Percentiles rank a stretch among this genome's conserved stretches.
Evolutionary conservation across 2,888 invertebrate species (phyloP).

Genomic region (Morpho deidamia): DNA sequence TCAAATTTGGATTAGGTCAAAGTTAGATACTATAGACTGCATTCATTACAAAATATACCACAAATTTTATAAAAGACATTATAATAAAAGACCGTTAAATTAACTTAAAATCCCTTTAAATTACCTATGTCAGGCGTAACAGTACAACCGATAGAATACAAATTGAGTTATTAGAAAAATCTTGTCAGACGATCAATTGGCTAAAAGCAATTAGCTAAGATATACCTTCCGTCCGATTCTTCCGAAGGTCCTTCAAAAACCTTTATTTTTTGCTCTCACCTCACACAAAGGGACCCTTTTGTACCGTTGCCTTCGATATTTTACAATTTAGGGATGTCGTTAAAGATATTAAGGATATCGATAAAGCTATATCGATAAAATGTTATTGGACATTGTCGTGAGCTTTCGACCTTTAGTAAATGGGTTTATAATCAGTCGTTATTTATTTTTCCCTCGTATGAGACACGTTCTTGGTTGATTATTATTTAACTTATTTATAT

Average conservation of each 20-base stretch:
- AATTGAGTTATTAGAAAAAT: background rate
- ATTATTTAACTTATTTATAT: too few relatives aligned
- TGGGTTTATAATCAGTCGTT: background rate
- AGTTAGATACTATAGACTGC: too few relatives aligned
- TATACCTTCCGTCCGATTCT: slow-evolving; percentile 20
- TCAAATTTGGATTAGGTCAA: too few relatives aligned
- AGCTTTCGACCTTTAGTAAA: background rate
- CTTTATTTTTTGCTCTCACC: slow-evolving; percentile 32
- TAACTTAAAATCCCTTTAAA: too few relatives aligned
- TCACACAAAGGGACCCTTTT: slow-evolving; percentile 35
- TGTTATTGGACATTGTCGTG: slow-evolving; percentile 10
- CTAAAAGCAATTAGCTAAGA: slow-evolving; percentile 21
- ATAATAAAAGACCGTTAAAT: too few relatives aligned
- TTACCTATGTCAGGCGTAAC: too few relatives aligned
- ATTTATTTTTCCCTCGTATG: background rate
- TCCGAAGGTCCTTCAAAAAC: slow-evolving; percentile 19
- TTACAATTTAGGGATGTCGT: slow-evolving; percentile 31
- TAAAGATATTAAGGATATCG: slow-evolving; percentile 24
- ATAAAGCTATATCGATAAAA: slow-evolving; percentile 20
- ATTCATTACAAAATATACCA: too few relatives aligned
- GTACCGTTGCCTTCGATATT: slow-evolving; percentile 32
- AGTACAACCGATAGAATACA: background rate
- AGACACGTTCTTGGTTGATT: background rate
- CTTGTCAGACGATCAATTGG: slow-evolving; percentile 6
- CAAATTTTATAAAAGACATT: too few relatives aligned